A percentile compares a stretch with the other conserved stretches of the same genome.
Conservation (phyloP, 2,888 invertebrate genomes). For the Rhagophthalmus giganteus region DNA sequence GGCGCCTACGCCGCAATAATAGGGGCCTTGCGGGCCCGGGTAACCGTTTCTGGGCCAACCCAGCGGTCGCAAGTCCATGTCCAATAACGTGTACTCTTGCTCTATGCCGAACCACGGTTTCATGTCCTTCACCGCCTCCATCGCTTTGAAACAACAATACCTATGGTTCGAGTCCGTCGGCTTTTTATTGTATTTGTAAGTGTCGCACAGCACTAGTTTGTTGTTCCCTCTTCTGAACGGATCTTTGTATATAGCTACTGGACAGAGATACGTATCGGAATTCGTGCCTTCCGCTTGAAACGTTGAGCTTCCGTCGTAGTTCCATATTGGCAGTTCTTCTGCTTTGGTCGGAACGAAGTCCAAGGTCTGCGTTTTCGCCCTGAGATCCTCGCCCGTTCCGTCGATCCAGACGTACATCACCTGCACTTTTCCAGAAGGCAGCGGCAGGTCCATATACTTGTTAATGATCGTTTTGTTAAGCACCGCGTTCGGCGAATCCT, state of each 20-base stretch:
- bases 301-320: slow-evolving; percentile 93
- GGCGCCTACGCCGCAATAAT: slow-evolving; percentile 97
- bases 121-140: slow-evolving; percentile 69
- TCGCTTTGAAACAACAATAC: slow-evolving; percentile 70
- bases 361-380: slow-evolving; percentile 87
- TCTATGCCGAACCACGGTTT: slow-evolving; percentile 94
- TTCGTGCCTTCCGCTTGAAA: slow-evolving; percentile 86
- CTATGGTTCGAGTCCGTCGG: slow-evolving; percentile 81
- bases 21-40: slow-evolving; percentile 95
- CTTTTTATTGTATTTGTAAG: slow-evolving; percentile 81
- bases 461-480: slow-evolving; percentile 74
- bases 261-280: slow-evolving; percentile 87
- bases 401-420: slow-evolving; percentile 96
- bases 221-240: slow-evolving; percentile 92
- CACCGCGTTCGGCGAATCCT: slow-evolving; percentile 80
- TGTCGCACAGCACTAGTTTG: slow-evolving; percentile 87
- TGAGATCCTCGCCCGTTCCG: slow-evolving; percentile 83
- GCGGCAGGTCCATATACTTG: slow-evolving; percentile 75
- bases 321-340: slow-evolving; percentile 87
- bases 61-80: slow-evolving; percentile 82
- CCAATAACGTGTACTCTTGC: slow-evolving; percentile 88
- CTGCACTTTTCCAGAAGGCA: slow-evolving; percentile 76
- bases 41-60: slow-evolving; percentile 95
- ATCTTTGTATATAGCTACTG: slow-evolving; percentile 90
- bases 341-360: slow-evolving; percentile 77